These are phyloP conservation scores for Anniella stebbinsi DNA, from an alignment of 2,797 vertebrate species.

Conservation along the genomic window DNA sequence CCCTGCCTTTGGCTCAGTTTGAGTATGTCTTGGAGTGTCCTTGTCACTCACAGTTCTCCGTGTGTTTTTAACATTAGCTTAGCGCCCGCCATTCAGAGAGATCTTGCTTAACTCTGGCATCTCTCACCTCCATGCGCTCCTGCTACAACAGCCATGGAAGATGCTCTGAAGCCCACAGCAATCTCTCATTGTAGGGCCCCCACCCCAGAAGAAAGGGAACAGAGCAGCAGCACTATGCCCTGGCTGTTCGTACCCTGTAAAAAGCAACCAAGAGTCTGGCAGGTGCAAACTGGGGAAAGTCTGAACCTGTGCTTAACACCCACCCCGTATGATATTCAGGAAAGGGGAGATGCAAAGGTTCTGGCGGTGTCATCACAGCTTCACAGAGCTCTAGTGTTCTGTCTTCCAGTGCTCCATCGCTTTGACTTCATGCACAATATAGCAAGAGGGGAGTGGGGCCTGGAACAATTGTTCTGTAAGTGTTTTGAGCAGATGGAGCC, in stretches of 20 bases:
- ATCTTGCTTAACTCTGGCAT: not conserved
- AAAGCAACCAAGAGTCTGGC: not conserved
- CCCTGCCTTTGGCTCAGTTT: not conserved
- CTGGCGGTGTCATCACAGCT: too few relatives aligned
- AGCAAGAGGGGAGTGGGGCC: not conserved
- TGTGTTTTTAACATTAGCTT: not conserved
- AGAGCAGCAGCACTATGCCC: not conserved
- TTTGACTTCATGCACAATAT: not conserved
- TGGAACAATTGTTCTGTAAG: not conserved
- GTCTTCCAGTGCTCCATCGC: not conserved
- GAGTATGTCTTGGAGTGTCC: not conserved
- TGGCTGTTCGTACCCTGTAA: not conserved
- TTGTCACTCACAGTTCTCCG: too few relatives aligned
- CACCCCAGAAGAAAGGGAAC: not conserved
- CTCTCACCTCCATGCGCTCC: conserved; percentile 25
- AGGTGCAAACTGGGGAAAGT: not conserved
- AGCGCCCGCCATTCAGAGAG: not conserved
- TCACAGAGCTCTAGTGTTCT: not conserved
- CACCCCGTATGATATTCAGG: not conserved
- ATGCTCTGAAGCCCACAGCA: not conserved
- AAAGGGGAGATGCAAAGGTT: not conserved
- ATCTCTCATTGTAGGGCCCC: not conserved
- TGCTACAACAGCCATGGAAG: not conserved
- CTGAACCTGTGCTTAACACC: not conserved
- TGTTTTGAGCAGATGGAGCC: not conserved